Conservation (phyloP, 23 tunicate species). For the Styela clava region DNA sequence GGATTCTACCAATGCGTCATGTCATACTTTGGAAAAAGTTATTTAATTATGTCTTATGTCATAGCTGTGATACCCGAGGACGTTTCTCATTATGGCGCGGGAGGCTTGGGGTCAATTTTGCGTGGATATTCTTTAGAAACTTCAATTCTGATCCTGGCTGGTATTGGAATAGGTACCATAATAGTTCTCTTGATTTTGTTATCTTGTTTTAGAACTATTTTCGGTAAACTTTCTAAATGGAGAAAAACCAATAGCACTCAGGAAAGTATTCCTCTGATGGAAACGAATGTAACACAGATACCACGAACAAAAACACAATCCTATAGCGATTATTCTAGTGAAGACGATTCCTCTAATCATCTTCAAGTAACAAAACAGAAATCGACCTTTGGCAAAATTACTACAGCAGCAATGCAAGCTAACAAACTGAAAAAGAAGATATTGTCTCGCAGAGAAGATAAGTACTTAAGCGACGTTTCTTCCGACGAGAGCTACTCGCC, state of each 20-base stretch:
- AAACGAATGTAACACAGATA: neutral
- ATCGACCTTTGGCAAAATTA: neutral
- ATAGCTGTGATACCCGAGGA: constrained; percentile 14
- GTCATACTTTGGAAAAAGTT: neutral
- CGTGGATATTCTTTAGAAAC: neutral
- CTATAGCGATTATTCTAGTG: neutral
- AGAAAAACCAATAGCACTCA: neutral
- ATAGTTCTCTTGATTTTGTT: neutral
- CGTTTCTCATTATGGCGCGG: neutral
- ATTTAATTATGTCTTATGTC: neutral
- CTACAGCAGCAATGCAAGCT: neutral
- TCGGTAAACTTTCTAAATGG: neutral
- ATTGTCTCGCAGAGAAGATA: neutral
- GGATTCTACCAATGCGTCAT: neutral
- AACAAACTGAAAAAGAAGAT: neutral
- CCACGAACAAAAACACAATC: neutral
- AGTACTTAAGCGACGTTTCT: neutral
- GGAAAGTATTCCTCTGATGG: neutral
- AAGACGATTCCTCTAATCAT: too few relatives aligned
- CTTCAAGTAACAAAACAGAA: neutral
- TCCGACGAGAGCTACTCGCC: neutral
- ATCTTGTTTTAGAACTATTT: neutral
- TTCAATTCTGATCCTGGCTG: neutral
- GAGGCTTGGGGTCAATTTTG: neutral
- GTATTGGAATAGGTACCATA: neutral